Base-by-base conservation (phyloP, 2,113 vertebrate genomes). In the Ursus arctos region DNA sequence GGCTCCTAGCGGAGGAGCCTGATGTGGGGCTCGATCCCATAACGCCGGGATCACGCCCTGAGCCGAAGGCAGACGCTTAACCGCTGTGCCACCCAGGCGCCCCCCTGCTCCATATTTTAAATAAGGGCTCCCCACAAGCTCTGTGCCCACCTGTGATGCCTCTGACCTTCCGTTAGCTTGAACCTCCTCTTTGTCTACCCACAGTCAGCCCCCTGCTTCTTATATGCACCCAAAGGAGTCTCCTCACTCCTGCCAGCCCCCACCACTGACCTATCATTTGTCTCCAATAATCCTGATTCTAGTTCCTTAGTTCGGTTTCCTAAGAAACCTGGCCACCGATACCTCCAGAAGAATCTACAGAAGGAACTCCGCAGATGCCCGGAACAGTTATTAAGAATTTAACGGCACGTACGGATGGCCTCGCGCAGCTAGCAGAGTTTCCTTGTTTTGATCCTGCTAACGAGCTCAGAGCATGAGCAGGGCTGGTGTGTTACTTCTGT, bases 341-440 rank as follows among this genome's bases (percentile, higher is more conserved):
- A 57, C 5, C 57, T 93, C 55, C 1, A 0, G 61, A 77, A 86
- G 87, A 89, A 69, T 21, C 88, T 80, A 88, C 21, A 57, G 67
- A 10, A 88, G 77, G 80, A 36, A n/a, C 47, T 55, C 71, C 74
- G 24, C 57, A 49, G 76, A 33, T 19, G 5, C n/a, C 1, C 4
- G 28, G 26, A 80, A 31, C 24, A 8, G 11, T 43, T 28, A 9
- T 11, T 51, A 49, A 74, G 88, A 72, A 55, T 16, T 40, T 31
- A 69, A 24, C 59, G 0, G 1, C 24, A 4, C 40, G 0, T 19
- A 2, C 2, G 2, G 6, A 49, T 1, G 67, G 69, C 71, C 9
- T 12, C 13, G 4, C 33, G 26, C 16, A 18, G n/a, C 69, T 40
- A 51, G n/a, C 79, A 18, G 7, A 33, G 8, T 40, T 43, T 51